Evolutionary conservation across 2,888 invertebrate species (phyloP).

Genomic region (Chironomus tentans): DNA sequence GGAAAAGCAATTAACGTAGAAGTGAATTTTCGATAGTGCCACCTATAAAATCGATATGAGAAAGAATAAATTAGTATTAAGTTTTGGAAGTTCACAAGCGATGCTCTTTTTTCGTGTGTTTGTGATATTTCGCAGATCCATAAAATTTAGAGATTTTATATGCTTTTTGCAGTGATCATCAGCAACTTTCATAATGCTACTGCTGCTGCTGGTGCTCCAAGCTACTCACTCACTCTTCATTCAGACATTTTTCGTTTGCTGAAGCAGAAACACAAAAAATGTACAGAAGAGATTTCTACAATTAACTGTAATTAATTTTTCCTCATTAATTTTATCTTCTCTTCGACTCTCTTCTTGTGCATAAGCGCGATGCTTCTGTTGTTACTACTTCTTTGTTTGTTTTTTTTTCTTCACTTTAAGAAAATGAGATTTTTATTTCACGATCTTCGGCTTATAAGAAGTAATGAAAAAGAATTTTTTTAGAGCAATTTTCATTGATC

Average conservation of each 20-base stretch:
- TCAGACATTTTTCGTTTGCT: background rate
- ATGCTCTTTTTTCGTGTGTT: background rate
- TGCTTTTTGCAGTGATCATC: background rate
- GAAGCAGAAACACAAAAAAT: background rate
- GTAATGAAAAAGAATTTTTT: background rate
- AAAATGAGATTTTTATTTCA: background rate
- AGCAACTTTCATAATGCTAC: background rate
- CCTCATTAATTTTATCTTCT: conserved; percentile 7
- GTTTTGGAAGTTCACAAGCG: background rate
- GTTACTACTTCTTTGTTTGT: background rate
- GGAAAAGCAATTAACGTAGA: background rate
- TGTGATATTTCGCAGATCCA: background rate
- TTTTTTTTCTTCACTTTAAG: background rate
- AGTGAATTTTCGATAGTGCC: background rate
- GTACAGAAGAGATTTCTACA: conserved; percentile 11
- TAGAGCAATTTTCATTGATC: background rate
- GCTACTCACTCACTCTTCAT: background rate
- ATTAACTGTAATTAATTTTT: conserved; percentile 18
- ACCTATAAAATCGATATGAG: background rate
- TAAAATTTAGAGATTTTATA: too few relatives aligned
- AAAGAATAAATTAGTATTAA: background rate
- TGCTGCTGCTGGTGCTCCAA: too few relatives aligned
- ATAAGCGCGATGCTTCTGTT: background rate
- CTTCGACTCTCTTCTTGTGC: background rate
- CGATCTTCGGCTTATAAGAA: background rate